These are phyloP conservation scores for Ceyx melanurus DNA, from an alignment of 2,113 vertebrate species.

Conservation along the genomic window DNA sequence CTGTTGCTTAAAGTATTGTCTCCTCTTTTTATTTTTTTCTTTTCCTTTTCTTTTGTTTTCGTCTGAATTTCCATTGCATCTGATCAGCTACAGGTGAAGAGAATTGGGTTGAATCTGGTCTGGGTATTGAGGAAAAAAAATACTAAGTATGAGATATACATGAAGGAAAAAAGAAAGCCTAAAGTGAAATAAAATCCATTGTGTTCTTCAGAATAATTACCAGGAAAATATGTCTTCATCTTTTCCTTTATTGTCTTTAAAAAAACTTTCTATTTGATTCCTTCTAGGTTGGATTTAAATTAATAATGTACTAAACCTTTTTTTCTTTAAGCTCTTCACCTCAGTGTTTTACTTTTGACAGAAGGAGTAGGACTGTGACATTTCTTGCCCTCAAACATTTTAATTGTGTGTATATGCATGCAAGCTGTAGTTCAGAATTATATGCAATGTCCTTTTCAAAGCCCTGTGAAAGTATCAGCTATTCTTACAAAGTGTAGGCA, in stretches of 20 bases:
- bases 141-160: not conserved
- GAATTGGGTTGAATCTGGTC: not conserved
- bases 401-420: not conserved
- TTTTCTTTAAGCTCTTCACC: not conserved
- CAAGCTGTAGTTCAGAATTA: not conserved
- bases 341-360: not conserved
- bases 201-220: not conserved
- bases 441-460: not conserved
- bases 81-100: slow-evolving; percentile 23
- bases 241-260: not conserved
- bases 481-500: not conserved
- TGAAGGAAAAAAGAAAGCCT: not conserved
- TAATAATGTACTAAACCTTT: not conserved
- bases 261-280: not conserved
- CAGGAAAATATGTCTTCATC: not conserved
- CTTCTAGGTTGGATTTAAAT: not conserved
- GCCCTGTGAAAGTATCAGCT: not conserved
- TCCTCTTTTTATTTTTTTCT: not conserved
- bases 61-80: slow-evolving; percentile 13
- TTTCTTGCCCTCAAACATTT: not conserved
- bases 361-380: not conserved
- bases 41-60: not conserved
- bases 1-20: slow-evolving; percentile 60
- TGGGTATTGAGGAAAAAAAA: not conserved
- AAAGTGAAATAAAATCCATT: not conserved